phyloP scores from a whole-genome alignment of 2,113 vertebrate species.

The Myotis davidii region DNA sequence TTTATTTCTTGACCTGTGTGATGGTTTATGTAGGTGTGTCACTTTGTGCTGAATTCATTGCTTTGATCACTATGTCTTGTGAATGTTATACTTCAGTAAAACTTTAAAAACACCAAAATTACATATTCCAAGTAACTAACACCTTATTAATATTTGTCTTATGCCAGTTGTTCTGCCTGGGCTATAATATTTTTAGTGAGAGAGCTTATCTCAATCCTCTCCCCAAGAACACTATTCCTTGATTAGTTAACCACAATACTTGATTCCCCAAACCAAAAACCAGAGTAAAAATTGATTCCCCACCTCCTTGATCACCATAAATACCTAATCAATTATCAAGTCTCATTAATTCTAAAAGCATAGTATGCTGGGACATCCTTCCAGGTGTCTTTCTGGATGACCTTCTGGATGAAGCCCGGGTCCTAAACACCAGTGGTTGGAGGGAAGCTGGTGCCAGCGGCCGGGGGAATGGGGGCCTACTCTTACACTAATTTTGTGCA shows the following conservation, averaged over 20 bases:
- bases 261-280: constrained; percentile 21
- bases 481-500: too few relatives aligned
- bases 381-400: too few relatives aligned
- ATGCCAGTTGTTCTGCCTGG: background rate
- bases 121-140: background rate
- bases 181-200: background rate
- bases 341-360: constrained; percentile 33
- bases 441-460: too few relatives aligned
- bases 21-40: background rate
- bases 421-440: too few relatives aligned
- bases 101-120: background rate
- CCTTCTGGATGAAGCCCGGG: too few relatives aligned
- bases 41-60: background rate
- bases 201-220: background rate
- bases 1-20: background rate
- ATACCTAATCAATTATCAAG: background rate
- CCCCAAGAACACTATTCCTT: background rate
- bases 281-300: constrained; percentile 13
- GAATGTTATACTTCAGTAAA: background rate
- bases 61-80: background rate
- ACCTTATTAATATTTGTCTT: background rate
- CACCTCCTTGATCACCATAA: constrained; percentile 9
- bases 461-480: too few relatives aligned
- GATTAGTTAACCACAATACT: background rate
- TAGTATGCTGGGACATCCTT: too few relatives aligned